A percentile compares a stretch with the other conserved stretches of the same genome.
phyloP scores from a whole-genome alignment of 2,888 invertebrate genomes.

The Gymnocheta viridis region DNA sequence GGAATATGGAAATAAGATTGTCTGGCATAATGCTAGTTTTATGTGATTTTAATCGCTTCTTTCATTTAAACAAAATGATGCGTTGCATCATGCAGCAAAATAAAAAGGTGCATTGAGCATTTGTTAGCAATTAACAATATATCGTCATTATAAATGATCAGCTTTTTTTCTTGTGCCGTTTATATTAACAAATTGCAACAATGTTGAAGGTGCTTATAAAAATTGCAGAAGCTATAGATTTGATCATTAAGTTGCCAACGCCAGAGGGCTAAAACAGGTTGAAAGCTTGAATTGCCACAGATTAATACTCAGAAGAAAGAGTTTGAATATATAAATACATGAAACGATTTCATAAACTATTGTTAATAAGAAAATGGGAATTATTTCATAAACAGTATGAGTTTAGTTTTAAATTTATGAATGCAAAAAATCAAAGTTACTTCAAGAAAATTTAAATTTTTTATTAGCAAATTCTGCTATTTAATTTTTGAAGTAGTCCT shows the following conservation, averaged over 20 bases:
- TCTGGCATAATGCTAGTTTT: slow-evolving; percentile 46
- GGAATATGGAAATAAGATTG: slow-evolving; percentile 25
- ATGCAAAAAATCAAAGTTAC: no score
- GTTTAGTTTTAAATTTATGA: no score
- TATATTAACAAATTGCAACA: slow-evolving; percentile 54
- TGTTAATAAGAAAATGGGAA: no score
- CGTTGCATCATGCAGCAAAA: not conserved
- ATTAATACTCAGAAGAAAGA: not conserved
- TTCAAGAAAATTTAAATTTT: no score
- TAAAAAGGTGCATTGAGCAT: slow-evolving; percentile 69
- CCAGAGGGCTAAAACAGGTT: not conserved
- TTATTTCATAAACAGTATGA: no score
- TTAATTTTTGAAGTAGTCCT: no score
- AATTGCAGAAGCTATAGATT: slow-evolving; percentile 47
- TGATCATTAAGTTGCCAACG: slow-evolving; percentile 14
- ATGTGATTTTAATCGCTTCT: slow-evolving; percentile 66
- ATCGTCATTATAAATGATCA: slow-evolving; percentile 54
- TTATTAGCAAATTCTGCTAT: no score
- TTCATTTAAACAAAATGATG: slow-evolving; percentile 24
- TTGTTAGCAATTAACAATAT: slow-evolving; percentile 71
- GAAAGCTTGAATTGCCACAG: not conserved
- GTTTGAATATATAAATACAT: not conserved
- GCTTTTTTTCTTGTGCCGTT: slow-evolving; percentile 7
- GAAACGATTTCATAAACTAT: no score
- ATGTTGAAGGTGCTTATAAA: slow-evolving; percentile 51